Evolutionary conservation across 2,888 invertebrate species (phyloP).

Genomic region (Heliconius aoede): DNA sequence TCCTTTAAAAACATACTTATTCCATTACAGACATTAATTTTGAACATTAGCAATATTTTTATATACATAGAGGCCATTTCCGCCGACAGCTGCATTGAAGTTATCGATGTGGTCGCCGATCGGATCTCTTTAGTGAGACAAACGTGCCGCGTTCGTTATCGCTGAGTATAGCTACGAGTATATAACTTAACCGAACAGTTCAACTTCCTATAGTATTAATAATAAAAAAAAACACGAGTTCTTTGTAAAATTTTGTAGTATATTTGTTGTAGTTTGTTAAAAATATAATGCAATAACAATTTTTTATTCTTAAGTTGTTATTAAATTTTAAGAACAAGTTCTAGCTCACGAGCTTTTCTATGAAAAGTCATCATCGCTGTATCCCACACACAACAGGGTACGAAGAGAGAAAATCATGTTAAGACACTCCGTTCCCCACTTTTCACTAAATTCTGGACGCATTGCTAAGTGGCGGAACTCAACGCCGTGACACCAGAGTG

Average conservation of each 20-base stretch:
- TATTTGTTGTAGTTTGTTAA: too few species aligned
- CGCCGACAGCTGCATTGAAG: constrained; percentile 63
- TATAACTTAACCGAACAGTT: constrained; percentile 65
- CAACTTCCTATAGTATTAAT: constrained; percentile 54
- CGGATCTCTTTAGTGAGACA: constrained; percentile 66
- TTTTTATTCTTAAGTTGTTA: background rate
- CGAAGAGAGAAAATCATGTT: too few species aligned
- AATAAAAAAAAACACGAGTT: constrained; percentile 7
- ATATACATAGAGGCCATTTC: constrained; percentile 53
- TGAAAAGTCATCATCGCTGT: background rate
- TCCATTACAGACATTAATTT: constrained; percentile 27
- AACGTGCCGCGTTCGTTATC: constrained; percentile 77
- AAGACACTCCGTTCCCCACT: too few species aligned
- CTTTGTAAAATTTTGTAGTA: too few species aligned
- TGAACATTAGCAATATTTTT: constrained; percentile 51
- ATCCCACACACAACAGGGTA: too few species aligned
- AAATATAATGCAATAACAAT: background rate
- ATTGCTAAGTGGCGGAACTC: too few species aligned
- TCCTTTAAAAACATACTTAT: background rate
- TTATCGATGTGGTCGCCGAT: constrained; percentile 64
- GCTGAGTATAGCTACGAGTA: constrained; percentile 50
- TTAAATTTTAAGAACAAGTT: background rate
- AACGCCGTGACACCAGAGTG: too few species aligned
- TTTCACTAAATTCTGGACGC: too few species aligned
- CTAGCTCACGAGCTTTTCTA: background rate